These are phyloP conservation scores for Drosophila diplacantha DNA, from an alignment of 2,888 invertebrate genomes.

Conservation along the genomic window DNA sequence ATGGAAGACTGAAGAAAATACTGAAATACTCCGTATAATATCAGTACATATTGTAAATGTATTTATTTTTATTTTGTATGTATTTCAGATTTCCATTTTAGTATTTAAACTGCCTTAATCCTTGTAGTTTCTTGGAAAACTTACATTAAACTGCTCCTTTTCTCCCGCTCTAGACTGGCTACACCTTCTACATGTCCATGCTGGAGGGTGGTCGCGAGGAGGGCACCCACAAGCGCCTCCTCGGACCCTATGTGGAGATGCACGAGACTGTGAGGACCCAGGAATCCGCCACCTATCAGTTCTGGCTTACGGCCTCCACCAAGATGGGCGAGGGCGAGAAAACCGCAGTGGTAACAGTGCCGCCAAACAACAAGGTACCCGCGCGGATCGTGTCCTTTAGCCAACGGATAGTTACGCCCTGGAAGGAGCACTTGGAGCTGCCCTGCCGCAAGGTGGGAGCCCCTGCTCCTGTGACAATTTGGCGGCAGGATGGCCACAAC, in stretches of 20 bases:
- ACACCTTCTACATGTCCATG: slow-evolving; percentile 89
- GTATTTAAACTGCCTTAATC: background rate
- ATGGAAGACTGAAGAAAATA: background rate
- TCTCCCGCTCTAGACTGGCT: slow-evolving; percentile 79
- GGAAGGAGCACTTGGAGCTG: slow-evolving; percentile 91
- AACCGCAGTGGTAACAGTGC: slow-evolving; percentile 86
- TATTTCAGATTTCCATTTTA: background rate
- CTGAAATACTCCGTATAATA: background rate
- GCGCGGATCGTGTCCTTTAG: slow-evolving; percentile 94
- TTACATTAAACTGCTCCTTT: background rate
- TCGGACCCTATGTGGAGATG: slow-evolving; percentile 84
- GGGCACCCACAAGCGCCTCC: slow-evolving; percentile 86
- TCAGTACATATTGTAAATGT: too few species aligned
- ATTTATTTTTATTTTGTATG: background rate
- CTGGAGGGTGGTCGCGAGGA: slow-evolving; percentile 88
- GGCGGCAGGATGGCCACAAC: slow-evolving; percentile 87
- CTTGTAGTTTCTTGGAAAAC: background rate
- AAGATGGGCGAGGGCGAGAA: slow-evolving; percentile 90
- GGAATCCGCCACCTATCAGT: slow-evolving; percentile 85
- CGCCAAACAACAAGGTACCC: slow-evolving; percentile 88
- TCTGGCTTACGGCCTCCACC: slow-evolving; percentile 87
- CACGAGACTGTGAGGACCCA: slow-evolving; percentile 85
- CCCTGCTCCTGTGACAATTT: slow-evolving; percentile 86
- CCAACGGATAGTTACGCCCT: slow-evolving; percentile 86
- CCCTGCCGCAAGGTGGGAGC: slow-evolving; percentile 91